Evolutionary conservation across 92 coral and sea anemone genomes (phyloP), one percentile per base, ranked within the genome.

Genomic region (Epizoanthus illoricatus): DNA sequence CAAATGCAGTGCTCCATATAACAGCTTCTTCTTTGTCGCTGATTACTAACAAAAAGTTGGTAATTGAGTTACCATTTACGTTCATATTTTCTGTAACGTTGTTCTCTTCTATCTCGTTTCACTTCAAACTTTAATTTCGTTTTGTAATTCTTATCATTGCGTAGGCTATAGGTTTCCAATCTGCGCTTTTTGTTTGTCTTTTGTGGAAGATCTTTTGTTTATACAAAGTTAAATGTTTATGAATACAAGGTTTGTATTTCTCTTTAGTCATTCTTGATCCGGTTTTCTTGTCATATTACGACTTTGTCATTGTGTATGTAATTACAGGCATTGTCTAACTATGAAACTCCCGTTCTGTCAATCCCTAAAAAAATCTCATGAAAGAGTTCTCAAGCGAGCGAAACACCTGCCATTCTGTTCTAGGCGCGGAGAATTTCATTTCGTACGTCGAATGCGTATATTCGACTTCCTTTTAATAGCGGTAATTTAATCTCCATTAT

Each of bases 1-100:
- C 85, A 36, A 88, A 79, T 7, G 76, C 76, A n/a, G 65, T 49
- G 18, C 40, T n/a, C 91, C 91, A 88, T 7, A 23, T 55, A 5
- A 76, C 3, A 3, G 39, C 58, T 19, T 76, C 56, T 2, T 6
- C 55, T 8, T 41, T 75, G 41, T 11, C 36, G 2, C 19, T 9
- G 52, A 15, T 57, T 24, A 58, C 81, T n/a, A 18, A 21, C 4
- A 54, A 59, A 20, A 10, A 39, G 23, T 12, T 55, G 21, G 47
- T 18, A 17, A 20, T 56, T 49, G 42, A 19, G 13, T 13, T 40
- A 39, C 55, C 36, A 12, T 40, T 40, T 41, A 21, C 24, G 13
- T n/a, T 76, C 69, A 59, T 61, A 61, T 36, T 59, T 33, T 41
- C 20, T 60, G 20, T 10, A 13, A 18, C 4, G 23, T 74, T 39